Conservation (phyloP, 2,888 invertebrate genomes). For the Euplexia lucipara region DNA sequence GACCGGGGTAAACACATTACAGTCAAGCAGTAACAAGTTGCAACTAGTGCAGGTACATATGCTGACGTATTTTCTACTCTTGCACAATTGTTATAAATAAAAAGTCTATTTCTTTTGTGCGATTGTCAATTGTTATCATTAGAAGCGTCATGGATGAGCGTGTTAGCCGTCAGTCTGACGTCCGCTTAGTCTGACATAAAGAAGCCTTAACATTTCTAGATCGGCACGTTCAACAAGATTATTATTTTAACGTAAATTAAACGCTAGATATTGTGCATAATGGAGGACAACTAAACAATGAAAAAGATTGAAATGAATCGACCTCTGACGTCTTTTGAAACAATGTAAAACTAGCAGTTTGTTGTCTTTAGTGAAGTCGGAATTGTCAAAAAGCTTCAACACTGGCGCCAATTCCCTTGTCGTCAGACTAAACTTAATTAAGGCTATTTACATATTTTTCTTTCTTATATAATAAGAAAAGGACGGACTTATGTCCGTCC, state of each 20-base stretch:
- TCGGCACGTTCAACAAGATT: slow-evolving; percentile 37
- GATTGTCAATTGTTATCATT: slow-evolving; percentile 36
- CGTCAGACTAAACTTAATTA: too few relatives aligned
- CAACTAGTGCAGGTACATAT: neutral
- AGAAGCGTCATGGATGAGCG: slow-evolving; percentile 28
- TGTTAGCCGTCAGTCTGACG: slow-evolving; percentile 34
- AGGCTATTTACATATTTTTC: too few relatives aligned
- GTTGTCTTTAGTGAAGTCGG: neutral
- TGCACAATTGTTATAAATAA: slow-evolving; percentile 4
- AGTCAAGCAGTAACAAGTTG: neutral
- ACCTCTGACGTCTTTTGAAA: neutral
- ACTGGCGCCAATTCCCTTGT: too few relatives aligned
- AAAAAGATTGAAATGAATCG: neutral
- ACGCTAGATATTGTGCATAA: slow-evolving; percentile 10
- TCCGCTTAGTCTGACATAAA: slow-evolving; percentile 25
- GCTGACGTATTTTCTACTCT: slow-evolving; percentile 12
- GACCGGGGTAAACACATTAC: too few relatives aligned
- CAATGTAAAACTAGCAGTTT: neutral
- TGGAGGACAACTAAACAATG: slow-evolving; percentile 1
- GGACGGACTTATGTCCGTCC: too few relatives aligned
- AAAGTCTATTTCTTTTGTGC: slow-evolving; percentile 39
- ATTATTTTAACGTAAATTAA: slow-evolving; percentile 16
- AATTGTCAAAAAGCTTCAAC: neutral
- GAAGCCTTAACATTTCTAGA: slow-evolving; percentile 12
- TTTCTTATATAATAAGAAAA: too few relatives aligned